phyloP scores from a whole-genome alignment of 1,140 invertebrate genomes.

The Harlomillsia oculata region DNA sequence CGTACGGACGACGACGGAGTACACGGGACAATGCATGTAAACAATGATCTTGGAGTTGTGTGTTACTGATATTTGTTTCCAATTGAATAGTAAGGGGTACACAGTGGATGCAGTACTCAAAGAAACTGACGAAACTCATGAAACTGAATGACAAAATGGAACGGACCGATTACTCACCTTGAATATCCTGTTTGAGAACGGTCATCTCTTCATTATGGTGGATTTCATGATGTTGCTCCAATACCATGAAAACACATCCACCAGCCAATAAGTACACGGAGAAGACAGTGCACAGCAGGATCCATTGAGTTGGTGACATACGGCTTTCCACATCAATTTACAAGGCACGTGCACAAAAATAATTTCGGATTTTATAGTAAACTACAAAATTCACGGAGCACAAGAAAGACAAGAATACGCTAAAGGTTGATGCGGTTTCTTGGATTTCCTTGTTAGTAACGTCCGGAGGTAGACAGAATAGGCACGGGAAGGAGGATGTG shows the following conservation, averaged over 20 bases:
- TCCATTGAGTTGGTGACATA: conserved; percentile 30
- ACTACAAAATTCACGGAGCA: background rate
- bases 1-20: too few species aligned
- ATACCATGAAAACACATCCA: conserved; percentile 29
- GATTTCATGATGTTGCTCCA: conserved; percentile 30
- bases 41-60: too few species aligned
- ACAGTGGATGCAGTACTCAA: too few species aligned
- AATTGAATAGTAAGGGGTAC: too few species aligned
- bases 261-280: conserved; percentile 26
- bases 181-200: conserved; percentile 23
- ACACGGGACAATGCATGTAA: too few species aligned
- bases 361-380: background rate
- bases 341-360: background rate
- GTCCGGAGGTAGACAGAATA: too few species aligned
- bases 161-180: conserved; percentile 29
- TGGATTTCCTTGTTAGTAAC: conserved; percentile 13
- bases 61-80: too few species aligned
- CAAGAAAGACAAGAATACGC: background rate
- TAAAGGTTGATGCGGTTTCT: conserved; percentile 9
- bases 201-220: conserved; percentile 20
- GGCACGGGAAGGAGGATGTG: too few species aligned
- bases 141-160: too few species aligned
- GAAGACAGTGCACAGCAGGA: conserved; percentile 22
- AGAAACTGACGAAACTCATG: too few species aligned
- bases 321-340: background rate